Conservation (phyloP, 2,113 vertebrate species). For the Cardinalis cardinalis region DNA sequence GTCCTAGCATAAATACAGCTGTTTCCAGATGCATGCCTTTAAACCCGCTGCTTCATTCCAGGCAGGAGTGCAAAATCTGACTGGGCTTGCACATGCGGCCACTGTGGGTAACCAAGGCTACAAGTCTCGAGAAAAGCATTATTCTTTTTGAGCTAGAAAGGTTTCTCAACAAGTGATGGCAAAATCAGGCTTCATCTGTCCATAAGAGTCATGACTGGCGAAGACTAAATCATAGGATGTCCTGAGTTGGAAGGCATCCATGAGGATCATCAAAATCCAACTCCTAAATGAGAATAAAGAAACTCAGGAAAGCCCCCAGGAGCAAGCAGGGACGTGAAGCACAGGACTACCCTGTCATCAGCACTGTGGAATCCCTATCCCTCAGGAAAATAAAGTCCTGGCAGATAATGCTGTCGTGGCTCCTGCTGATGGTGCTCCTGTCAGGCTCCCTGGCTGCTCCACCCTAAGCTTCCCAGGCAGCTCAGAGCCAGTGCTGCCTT, state of each 20-base stretch:
- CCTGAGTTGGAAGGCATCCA: neutral
- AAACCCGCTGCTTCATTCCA: neutral
- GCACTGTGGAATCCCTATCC: neutral
- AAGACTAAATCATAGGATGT: neutral
- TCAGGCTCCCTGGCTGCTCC: neutral
- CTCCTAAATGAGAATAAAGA: neutral
- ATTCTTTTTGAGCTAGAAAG: neutral
- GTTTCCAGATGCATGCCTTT: neutral
- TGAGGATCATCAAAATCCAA: fast-evolving
- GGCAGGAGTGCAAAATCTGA: fast-evolving
- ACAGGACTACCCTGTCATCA: neutral
- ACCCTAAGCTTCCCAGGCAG: neutral
- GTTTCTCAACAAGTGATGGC: neutral
- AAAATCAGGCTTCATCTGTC: neutral
- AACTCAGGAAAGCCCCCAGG: neutral
- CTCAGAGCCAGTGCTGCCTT: neutral
- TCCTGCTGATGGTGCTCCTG: neutral
- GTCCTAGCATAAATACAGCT: neutral
- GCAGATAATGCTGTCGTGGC: fast-evolving
- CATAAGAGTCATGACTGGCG: neutral
- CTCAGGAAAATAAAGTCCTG: neutral
- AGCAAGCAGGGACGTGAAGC: neutral
- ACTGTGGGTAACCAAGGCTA: neutral
- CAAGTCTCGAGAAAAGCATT: neutral
- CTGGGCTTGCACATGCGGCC: neutral